phyloP scores from a whole-genome alignment of 2,113 vertebrate genomes.

The Lipotes vexillifer region DNA sequence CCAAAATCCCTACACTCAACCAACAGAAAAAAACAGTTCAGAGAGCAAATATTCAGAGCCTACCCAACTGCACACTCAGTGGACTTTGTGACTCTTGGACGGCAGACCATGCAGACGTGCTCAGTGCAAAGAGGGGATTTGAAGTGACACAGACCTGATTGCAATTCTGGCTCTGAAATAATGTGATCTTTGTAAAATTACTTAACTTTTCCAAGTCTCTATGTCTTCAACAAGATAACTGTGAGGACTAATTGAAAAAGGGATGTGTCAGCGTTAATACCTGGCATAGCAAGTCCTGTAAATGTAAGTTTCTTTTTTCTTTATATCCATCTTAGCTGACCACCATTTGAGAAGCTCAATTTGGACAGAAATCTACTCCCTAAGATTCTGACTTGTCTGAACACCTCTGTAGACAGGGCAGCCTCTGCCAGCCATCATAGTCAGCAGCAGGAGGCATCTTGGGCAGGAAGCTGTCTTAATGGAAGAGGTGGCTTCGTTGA shows the following conservation, averaged over 20 bases:
- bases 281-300: neutral
- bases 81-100: neutral
- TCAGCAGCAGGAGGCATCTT: no score
- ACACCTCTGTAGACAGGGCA: neutral
- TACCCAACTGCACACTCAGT: neutral
- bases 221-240: neutral
- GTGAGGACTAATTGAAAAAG: neutral
- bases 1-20: neutral
- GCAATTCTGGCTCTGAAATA: neutral
- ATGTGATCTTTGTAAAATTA: neutral
- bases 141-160: neutral
- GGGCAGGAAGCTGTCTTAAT: neutral
- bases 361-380: neutral
- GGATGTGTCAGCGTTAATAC: neutral
- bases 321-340: neutral
- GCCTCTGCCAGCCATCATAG: neutral
- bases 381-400: neutral
- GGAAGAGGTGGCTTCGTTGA: neutral
- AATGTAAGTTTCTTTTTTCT: neutral
- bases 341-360: neutral
- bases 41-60: neutral
- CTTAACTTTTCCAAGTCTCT: neutral
- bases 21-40: neutral
- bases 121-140: neutral
- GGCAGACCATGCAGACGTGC: neutral